phyloP scores from a whole-genome alignment of 2,113 vertebrate genomes.

The Lamprologus callipterus region DNA sequence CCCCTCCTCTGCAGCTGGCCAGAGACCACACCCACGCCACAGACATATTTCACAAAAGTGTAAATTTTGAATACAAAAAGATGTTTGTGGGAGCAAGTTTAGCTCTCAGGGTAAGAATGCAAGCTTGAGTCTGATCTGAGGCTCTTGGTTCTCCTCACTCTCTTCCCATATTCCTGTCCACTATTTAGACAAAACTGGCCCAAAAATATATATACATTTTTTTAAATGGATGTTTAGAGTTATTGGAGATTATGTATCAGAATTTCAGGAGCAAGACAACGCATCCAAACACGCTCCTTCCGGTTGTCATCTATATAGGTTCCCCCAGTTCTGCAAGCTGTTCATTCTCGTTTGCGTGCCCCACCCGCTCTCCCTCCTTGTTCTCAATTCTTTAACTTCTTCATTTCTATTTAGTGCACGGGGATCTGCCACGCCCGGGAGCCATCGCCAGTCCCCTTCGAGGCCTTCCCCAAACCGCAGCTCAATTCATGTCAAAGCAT shows the following conservation, averaged over 20 bases:
- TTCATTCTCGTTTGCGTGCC: rapidly evolving
- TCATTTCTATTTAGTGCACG: not conserved
- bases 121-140: not conserved
- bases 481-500: not conserved
- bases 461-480: not conserved
- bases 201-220: not conserved
- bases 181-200: not conserved
- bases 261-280: not conserved
- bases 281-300: not conserved
- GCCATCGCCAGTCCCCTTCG: not conserved
- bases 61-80: not conserved
- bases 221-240: not conserved
- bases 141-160: not conserved
- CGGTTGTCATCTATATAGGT: not conserved
- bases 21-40: no score
- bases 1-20: no score
- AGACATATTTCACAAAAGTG: not conserved
- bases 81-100: not conserved
- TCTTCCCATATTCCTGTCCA: not conserved
- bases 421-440: not conserved
- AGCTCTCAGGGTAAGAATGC: not conserved
- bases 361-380: not conserved
- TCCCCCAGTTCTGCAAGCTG: not conserved
- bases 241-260: not conserved
- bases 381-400: not conserved